A percentile compares a stretch with the other conserved stretches of the same genome.
Evolutionary conservation across 2,797 vertebrate genomes (phyloP).

Genomic region (Petrocephalus sullivani): DNA sequence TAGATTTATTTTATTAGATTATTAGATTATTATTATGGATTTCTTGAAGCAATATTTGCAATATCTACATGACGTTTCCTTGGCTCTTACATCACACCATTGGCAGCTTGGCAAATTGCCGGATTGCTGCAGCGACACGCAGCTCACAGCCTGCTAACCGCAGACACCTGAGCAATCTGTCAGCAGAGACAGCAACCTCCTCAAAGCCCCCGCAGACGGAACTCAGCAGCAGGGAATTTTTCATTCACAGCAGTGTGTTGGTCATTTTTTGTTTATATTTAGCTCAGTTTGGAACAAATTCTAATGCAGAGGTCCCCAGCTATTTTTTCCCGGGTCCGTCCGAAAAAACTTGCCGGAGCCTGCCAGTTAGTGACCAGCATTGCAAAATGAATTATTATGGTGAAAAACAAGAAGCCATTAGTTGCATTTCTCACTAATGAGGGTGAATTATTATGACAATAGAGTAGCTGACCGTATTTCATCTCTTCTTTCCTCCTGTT

Average conservation of each 20-base stretch:
- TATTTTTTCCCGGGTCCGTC: background rate
- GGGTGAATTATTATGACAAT: background rate
- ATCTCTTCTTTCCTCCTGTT: background rate
- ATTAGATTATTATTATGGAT: background rate
- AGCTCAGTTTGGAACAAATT: background rate
- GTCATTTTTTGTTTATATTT: background rate
- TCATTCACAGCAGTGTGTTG: background rate
- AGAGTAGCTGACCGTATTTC: background rate
- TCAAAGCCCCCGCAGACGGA: background rate
- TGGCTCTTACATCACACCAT: background rate
- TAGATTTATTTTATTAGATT: background rate
- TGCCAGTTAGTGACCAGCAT: background rate
- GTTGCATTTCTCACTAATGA: background rate
- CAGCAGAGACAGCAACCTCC: background rate
- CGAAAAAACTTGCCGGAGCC: background rate
- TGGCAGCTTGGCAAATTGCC: background rate
- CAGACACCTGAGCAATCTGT: background rate
- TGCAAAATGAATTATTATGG: background rate
- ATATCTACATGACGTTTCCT: background rate
- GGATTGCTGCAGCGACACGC: background rate
- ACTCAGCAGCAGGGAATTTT: background rate
- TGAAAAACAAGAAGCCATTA: background rate
- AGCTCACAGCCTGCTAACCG: background rate
- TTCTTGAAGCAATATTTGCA: background rate
- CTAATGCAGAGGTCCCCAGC: background rate